Conservation (phyloP, 2,113 vertebrate genomes). For the Blennius ocellaris region DNA sequence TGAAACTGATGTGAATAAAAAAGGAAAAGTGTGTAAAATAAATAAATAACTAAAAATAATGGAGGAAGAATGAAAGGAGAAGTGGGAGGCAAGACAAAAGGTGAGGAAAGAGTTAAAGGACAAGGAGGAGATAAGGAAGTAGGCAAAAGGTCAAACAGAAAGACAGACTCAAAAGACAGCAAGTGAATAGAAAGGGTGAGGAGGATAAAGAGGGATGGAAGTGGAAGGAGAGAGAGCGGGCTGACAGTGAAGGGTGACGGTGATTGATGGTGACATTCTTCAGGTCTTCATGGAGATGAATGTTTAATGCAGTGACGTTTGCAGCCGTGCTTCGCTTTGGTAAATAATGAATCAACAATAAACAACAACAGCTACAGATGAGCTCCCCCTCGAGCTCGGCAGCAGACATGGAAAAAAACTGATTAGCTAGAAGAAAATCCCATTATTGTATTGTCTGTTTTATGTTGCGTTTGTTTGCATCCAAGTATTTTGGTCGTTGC, state of each 20-base stretch:
- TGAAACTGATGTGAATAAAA: no score
- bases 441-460: constrained; percentile 29
- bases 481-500: constrained; percentile 6
- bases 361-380: constrained; percentile 56
- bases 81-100: background rate
- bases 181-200: constrained; percentile 22
- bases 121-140: background rate
- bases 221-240: constrained; percentile 31
- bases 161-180: constrained; percentile 26
- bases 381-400: constrained; percentile 28
- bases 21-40: no score
- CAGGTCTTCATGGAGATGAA: constrained; percentile 72
- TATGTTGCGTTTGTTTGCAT: constrained; percentile 11
- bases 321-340: constrained; percentile 35
- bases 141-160: constrained; percentile 53
- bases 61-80: background rate
- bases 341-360: constrained; percentile 78
- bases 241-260: constrained; percentile 69
- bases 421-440: constrained; percentile 31
- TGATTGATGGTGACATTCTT: constrained; percentile 80
- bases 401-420: background rate
- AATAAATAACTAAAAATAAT: background rate
- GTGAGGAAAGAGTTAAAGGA: background rate
- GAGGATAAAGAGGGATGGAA: constrained; percentile 21
- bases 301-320: constrained; percentile 75